Conservation (phyloP, 2,797 vertebrate genomes). For the Siniperca undulata region DNA sequence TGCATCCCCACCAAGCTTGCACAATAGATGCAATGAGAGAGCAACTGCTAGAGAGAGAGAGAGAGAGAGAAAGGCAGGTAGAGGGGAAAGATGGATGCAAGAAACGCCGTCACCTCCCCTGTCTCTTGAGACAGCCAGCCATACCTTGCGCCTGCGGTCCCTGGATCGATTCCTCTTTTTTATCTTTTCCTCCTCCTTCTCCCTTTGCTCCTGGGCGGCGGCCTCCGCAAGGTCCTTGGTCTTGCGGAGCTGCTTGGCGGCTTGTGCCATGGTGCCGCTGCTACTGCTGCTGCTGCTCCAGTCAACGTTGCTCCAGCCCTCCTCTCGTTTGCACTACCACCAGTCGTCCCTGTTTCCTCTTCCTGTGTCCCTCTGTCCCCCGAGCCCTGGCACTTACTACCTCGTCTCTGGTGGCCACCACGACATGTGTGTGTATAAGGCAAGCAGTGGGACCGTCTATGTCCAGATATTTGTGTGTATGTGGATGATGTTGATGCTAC, state of each 20-base stretch:
- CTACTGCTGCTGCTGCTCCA: conserved; percentile 72
- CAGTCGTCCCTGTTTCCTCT: conserved; percentile 63
- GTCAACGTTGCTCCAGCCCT: conserved; percentile 72
- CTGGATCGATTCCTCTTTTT: conserved; percentile 96
- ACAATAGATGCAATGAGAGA: conserved; percentile 51
- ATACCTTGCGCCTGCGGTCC: conserved; percentile 97
- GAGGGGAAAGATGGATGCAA: conserved; percentile 38
- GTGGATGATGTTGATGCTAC: conserved; percentile 59
- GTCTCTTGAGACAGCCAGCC: conserved; percentile 60
- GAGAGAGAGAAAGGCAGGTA: conserved; percentile 35
- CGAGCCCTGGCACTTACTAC: conserved; percentile 62
- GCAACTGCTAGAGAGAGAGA: conserved; percentile 16
- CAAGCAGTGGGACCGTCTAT: conserved; percentile 39
- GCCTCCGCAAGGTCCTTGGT: conserved; percentile 97
- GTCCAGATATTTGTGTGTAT: conserved; percentile 34
- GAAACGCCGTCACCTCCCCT: conserved; percentile 45
- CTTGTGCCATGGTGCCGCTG: conserved; percentile 94
- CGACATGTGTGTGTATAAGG: conserved; percentile 69
- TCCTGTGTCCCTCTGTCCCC: conserved; percentile 68
- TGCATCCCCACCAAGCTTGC: conserved; percentile 48
- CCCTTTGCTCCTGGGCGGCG: conserved; percentile 94
- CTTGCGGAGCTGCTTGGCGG: conserved; percentile 98
- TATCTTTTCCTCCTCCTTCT: conserved; percentile 96
- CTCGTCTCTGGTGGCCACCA: conserved; percentile 71
- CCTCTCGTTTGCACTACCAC: conserved; percentile 61